phyloP scores from a whole-genome alignment of 2,888 invertebrate genomes.

The Brachylomia viminalis region DNA sequence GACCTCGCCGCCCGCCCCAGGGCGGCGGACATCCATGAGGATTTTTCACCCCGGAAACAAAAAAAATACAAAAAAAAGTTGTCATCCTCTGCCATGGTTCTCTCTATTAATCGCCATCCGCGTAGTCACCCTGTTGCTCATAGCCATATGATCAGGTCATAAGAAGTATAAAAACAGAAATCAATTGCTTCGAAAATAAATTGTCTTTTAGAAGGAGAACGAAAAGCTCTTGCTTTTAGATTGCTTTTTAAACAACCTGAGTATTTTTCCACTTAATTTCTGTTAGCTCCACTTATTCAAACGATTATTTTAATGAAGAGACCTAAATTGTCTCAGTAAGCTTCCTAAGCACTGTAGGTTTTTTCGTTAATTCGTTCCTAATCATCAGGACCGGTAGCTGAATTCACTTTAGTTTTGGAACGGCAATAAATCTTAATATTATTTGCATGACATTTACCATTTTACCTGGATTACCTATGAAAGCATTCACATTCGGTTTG shows the following conservation, averaged over 20 bases:
- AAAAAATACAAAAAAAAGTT: too few relatives aligned
- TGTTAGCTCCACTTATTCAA: conserved; percentile 9
- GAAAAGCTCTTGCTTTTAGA: neutral
- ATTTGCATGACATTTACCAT: conserved; percentile 51
- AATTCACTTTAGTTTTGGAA: conserved; percentile 42
- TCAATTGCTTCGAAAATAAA: conserved; percentile 6
- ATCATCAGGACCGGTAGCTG: conserved; percentile 43
- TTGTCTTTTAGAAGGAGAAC: neutral
- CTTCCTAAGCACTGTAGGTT: conserved; percentile 33
- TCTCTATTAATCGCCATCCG: too few relatives aligned
- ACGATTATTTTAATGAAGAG: conserved; percentile 30
- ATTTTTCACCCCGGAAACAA: too few relatives aligned
- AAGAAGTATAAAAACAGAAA: neutral
- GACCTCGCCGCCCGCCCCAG: too few relatives aligned
- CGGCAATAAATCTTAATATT: conserved; percentile 38
- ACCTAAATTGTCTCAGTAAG: conserved; percentile 21
- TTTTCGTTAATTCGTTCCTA: conserved; percentile 48
- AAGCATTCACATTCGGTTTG: conserved; percentile 25
- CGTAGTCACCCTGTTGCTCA: too few relatives aligned
- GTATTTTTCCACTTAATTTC: conserved; percentile 11
- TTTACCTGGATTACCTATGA: conserved; percentile 45
- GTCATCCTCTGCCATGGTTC: too few relatives aligned
- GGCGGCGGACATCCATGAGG: too few relatives aligned
- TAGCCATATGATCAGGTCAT: too few relatives aligned
- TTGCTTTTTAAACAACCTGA: neutral